Evolutionary conservation across 2,797 vertebrate genomes (phyloP).

Genomic region (Sciurus carolinensis): DNA sequence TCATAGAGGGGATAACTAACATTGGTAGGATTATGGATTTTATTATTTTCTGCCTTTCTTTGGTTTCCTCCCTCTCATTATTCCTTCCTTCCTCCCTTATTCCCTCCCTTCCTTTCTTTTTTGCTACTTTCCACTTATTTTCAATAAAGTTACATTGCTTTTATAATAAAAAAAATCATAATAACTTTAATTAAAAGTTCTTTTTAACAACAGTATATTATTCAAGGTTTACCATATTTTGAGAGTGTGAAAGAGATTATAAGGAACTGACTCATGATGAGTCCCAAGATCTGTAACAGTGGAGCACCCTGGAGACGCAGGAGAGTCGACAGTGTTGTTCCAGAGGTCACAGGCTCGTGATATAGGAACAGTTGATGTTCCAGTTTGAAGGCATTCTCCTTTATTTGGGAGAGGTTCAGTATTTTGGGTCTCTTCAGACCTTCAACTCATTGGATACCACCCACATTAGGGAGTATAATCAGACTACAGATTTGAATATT

Average conservation of each 20-base stretch:
- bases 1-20: not conserved
- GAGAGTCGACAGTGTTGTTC: not conserved
- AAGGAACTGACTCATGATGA: not conserved
- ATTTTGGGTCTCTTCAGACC: not conserved
- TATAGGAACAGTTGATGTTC: not conserved
- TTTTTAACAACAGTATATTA: not conserved
- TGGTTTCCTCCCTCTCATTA: not conserved
- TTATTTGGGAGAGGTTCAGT: not conserved
- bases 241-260: too few species aligned
- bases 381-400: not conserved
- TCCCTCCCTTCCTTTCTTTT: not conserved
- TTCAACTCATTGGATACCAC: not conserved
- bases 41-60: not conserved
- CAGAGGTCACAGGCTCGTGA: not conserved
- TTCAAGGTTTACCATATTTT: not conserved
- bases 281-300: not conserved
- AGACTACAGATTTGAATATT: not conserved
- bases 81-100: not conserved
- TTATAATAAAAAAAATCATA: constrained; percentile 25
- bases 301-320: not conserved
- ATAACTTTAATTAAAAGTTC: not conserved
- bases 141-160: constrained; percentile 6
- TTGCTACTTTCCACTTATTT: not conserved
- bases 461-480: not conserved
- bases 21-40: not conserved